Base-by-base conservation (phyloP, 35 echinoderm and acorn worm genomes). In the Chiridota heheva region DNA sequence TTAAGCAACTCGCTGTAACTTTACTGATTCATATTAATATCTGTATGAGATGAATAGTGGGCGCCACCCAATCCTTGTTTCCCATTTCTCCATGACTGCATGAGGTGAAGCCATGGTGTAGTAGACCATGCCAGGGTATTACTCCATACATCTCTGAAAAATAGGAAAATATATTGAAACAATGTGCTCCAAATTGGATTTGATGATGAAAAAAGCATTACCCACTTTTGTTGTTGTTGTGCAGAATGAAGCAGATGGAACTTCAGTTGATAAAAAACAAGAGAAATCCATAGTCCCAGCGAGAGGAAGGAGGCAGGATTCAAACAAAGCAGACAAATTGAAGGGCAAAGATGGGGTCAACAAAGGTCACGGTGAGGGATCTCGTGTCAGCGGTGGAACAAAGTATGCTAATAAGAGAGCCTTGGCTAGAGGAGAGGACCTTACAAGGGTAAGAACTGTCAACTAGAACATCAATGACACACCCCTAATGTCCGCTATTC, bases 381-480 rank as follows among this genome's bases (percentile, higher is more conserved):
- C 30, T 6, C 55, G 67, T 56, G 7, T 56, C 29, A 38, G 74
- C 13, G 69, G 70, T 28, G 35, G 30, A 42, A 76, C 64, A 20
- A 88, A 78, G 68, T 77, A 81, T 27, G 81, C 91, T 17, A 78
- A 73, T 17, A 51, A 75, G 2, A 77, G 91, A 64, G 91, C 91
- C 26, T 40, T 95, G 12, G 78, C 84, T 1, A 90, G 80, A 49
- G 93, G 93, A 22, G 93, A 96, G 45, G 87, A 96, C 31, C 57
- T 96, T 0, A 90, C 86, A 48, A 86, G 62, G 81, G 71, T 74
- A 32, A 42, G 45, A 27, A 45, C 31, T 72, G 44, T 28, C 26
- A n/a, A n/a, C 58, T 51, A 51, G 22, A 10, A 10, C 22, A 22
- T 51, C 22, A 28, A 22, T 13, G 6, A 63, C 60, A 63, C 31